A percentile compares a stretch with the other conserved stretches of the same genome.
These are phyloP conservation scores for Trogon melanurus DNA, from an alignment of 2,113 vertebrate species.

Conservation along the genomic window DNA sequence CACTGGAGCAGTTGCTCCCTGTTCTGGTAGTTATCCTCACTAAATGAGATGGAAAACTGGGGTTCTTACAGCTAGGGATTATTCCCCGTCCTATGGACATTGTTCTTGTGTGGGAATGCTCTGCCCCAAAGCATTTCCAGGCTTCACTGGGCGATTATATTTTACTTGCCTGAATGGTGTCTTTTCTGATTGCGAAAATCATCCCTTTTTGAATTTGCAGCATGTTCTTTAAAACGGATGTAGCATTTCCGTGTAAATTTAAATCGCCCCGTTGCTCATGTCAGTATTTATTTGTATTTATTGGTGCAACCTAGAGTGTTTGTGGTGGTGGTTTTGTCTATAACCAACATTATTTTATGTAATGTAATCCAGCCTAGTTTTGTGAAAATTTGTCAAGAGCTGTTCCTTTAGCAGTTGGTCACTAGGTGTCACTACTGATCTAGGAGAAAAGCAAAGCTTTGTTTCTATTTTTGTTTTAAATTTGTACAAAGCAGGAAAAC, in stretches of 20 bases:
- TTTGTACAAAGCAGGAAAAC: background rate
- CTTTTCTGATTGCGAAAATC: background rate
- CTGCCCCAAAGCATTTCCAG: background rate
- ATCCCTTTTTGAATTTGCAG: background rate
- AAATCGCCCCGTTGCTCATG: background rate
- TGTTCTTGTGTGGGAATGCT: background rate
- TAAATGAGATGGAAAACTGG: background rate
- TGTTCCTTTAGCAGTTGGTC: background rate
- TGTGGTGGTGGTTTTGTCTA: background rate
- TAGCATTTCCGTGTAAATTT: background rate
- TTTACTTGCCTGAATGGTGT: background rate
- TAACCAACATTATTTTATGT: background rate
- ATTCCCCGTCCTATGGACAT: background rate
- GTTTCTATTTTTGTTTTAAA: background rate
- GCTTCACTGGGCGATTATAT: background rate
- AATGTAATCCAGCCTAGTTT: background rate
- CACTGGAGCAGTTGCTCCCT: background rate
- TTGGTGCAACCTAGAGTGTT: background rate
- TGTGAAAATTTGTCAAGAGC: background rate
- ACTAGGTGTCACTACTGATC: slow-evolving; percentile 74
- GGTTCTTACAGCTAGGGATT: background rate
- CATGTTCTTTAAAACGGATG: background rate
- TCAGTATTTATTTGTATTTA: background rate
- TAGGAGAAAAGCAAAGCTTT: slow-evolving; percentile 27
- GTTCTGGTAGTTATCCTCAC: background rate